Evolutionary conservation across 1,140 invertebrate genomes (phyloP), one percentile per base, ranked within the genome.

Genomic region (Hypsibius dujardini): DNA sequence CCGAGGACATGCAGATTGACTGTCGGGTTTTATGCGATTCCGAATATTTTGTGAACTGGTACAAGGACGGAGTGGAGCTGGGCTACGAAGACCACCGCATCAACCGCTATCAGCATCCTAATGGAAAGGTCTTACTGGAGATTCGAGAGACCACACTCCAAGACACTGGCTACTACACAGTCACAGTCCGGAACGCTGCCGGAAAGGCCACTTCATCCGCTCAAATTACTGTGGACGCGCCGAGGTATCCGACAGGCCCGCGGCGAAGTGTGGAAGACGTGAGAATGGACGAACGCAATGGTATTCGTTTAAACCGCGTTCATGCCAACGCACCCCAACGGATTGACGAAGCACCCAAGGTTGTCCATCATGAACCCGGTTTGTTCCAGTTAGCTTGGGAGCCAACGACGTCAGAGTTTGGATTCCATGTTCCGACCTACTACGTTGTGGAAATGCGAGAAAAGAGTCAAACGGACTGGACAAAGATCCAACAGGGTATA

Each of bases 391-490:
- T 67, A 3, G 7, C 7, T 3, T 67, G 62, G 62, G 7, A 67
- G 42, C 62, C 62, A 42, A 3, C 3, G 3, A 3, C 42, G 3
- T 67, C 62, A 12, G 62, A 67, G 62, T 67, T 67, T 42, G 62
- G 45, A 42, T 87, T 89, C 0, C 81, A 88, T 59, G 83, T 86
- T 73, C 91, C 91, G 0, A 89, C 93, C 42, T 95, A 91, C 1
- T 98, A 97, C 76, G 86, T 89, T 28, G 84, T 98, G 60, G 92
- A 98, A 82, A 94, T 93, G 87, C 87, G 87, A 76, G 88, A 92
- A 76, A 82, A 88, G 70, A 89, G 92, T 28, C 85, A 90, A 76
- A 87, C 90, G 67, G 88, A 92, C 75, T 90, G 90, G 90, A 88
- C 74, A 88, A 88, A 0, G 85, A 87, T 0, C 84, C 87, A 72